Evolutionary conservation across 1,140 invertebrate genomes (phyloP).

Genomic region (Luehdorfia chinensis): DNA sequence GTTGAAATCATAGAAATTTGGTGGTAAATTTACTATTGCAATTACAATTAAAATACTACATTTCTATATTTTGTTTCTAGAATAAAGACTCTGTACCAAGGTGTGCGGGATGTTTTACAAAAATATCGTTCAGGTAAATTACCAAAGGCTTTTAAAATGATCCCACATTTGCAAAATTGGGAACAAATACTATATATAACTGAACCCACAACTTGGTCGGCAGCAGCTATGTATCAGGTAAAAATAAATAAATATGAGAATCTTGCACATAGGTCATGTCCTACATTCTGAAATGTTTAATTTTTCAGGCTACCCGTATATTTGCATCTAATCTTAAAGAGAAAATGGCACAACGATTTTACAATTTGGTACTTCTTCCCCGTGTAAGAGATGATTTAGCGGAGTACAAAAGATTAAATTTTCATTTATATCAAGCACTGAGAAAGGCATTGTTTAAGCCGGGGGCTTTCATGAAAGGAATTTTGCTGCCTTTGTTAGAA

Average conservation of each 20-base stretch:
- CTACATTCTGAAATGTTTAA: conserved; percentile 15
- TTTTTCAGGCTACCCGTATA: conserved; percentile 90
- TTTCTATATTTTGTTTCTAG: conserved; percentile 38
- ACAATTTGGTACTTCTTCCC: conserved; percentile 94
- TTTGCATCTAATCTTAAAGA: conserved; percentile 98
- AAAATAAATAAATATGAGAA: background rate
- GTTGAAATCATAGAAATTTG: no score
- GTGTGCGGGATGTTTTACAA: conserved; percentile 89
- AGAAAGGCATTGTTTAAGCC: conserved; percentile 97
- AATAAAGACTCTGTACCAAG: conserved; percentile 90
- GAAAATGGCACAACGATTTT: conserved; percentile 98
- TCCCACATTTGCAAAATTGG: conserved; percentile 96
- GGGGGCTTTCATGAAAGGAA: conserved; percentile 99
- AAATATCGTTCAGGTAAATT: conserved; percentile 97
- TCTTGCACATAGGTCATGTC: no score
- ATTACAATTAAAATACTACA: background rate
- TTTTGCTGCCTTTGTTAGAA: conserved; percentile 93
- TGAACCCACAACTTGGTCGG: conserved; percentile 89
- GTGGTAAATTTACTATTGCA: no score
- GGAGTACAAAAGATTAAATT: conserved; percentile 97
- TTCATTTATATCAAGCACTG: conserved; percentile 96
- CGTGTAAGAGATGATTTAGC: conserved; percentile 95
- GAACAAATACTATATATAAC: conserved; percentile 96
- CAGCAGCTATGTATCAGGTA: conserved; percentile 95
- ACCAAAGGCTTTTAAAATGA: conserved; percentile 98